Evolutionary conservation across 2,888 invertebrate species (phyloP), one percentile per base, ranked within the genome.

Genomic region (Thumatha senex): DNA sequence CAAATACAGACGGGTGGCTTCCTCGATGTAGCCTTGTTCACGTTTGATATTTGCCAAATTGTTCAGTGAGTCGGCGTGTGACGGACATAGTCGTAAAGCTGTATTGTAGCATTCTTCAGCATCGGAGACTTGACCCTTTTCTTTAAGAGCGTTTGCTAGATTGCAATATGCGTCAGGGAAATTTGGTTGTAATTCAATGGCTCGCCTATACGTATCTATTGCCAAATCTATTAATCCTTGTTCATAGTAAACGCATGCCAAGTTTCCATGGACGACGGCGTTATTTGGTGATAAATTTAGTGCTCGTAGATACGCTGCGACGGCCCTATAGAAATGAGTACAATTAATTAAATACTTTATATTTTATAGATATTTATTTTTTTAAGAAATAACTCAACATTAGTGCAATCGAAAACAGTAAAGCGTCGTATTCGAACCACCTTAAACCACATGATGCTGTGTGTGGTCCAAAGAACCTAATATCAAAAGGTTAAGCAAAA

Each of bases 151-250:
- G 90, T 99, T 99, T 36, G 99, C 99, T 87, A 99, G 93, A 92
- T 99, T 99, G 83, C 99, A 99, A 82, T 99, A 99, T 2, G 99
- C 99, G 92, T 99, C 99, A 2, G 99, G 99, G 92, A 99, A 99
- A 88, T 99, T 99, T 0, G 98, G 98, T 82, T 99, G 99, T 47
- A 99, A 91, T 85, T 99, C 99, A 81, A 99, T 99, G 40, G 99
- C 99, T 58, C 99, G 94, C 56, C 98, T 94, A 88, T 99, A 99
- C 1, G 99, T 99, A 88, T 99, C 99, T 80, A 99, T 97, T 40
- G 99, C 99, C 89, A 99, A 92, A 89, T 99, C 99, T 78, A 99
- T 98, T 67, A 99, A 95, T 40, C 99, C 99, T 91, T 99, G 99
- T 85, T 99, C 99, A 89, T 99, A 99, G 85, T 99, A 99, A 44